Evolutionary conservation across 2,888 invertebrate genomes (phyloP).

Genomic region (Dynastes grantii): DNA sequence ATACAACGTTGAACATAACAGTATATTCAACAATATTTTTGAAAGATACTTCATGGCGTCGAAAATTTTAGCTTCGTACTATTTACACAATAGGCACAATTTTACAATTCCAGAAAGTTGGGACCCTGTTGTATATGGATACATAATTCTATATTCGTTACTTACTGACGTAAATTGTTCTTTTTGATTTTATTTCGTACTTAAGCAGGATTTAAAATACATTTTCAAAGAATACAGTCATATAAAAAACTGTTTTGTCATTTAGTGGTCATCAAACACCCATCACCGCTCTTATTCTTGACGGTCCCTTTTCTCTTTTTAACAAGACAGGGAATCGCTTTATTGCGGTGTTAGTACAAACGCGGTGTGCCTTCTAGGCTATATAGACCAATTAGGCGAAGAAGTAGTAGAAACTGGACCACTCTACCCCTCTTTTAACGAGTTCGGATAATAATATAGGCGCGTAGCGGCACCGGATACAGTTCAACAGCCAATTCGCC

Average conservation of each 20-base stretch:
- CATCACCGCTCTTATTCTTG: neutral
- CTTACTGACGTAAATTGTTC: too few relatives aligned
- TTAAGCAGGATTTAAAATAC: too few relatives aligned
- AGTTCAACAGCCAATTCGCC: slow-evolving; percentile 63
- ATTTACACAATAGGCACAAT: too few relatives aligned
- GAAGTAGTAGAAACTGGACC: slow-evolving; percentile 53
- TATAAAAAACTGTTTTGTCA: neutral
- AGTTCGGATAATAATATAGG: slow-evolving; percentile 67
- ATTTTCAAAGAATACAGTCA: too few relatives aligned
- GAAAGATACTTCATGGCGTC: too few relatives aligned
- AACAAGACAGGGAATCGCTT: slow-evolving; percentile 31
- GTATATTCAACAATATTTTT: too few relatives aligned
- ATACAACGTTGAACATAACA: too few relatives aligned
- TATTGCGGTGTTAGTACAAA: slow-evolving; percentile 23
- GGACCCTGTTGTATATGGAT: too few relatives aligned
- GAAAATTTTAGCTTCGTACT: too few relatives aligned
- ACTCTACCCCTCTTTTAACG: slow-evolving; percentile 65
- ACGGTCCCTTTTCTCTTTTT: neutral
- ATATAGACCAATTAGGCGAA: slow-evolving; percentile 65
- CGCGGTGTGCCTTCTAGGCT: slow-evolving; percentile 42
- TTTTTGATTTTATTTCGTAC: too few relatives aligned
- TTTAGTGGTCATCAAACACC: neutral
- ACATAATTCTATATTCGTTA: too few relatives aligned
- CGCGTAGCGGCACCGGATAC: slow-evolving; percentile 67
- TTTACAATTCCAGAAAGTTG: too few relatives aligned